A percentile compares a stretch with the other conserved stretches of the same genome.
phyloP scores from a whole-genome alignment of 2,113 vertebrate species.

The Lepidothrix coronata region DNA sequence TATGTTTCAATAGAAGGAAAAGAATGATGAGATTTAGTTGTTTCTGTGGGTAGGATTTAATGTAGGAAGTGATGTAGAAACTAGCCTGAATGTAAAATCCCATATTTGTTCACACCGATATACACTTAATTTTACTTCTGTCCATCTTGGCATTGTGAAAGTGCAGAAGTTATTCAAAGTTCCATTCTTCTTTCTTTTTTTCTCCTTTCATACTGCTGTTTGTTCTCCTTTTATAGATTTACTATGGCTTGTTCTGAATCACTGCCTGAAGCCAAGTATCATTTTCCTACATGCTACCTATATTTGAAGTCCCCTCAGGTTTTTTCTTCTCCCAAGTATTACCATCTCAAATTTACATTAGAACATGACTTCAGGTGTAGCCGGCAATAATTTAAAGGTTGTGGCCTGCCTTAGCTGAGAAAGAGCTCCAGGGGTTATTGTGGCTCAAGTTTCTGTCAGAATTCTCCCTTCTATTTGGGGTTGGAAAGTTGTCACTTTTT shows the following conservation, averaged over 20 bases:
- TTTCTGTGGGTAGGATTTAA: not conserved
- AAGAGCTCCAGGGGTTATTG: not conserved
- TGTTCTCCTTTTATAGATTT: not conserved
- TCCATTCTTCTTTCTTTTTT: not conserved
- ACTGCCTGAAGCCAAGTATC: not conserved
- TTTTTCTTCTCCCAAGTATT: not conserved
- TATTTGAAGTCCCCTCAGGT: not conserved
- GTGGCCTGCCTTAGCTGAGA: not conserved
- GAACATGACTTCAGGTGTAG: not conserved
- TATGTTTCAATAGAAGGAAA: not conserved
- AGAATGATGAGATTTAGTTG: not conserved
- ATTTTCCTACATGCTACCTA: not conserved
- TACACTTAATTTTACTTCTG: not conserved
- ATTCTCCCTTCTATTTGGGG: not conserved
- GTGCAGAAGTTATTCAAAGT: not conserved
- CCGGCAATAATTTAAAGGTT: not conserved
- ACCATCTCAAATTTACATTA: not conserved
- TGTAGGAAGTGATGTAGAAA: not conserved
- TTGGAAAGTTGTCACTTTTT: not conserved
- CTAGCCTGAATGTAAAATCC: not conserved
- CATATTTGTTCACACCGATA: not conserved
- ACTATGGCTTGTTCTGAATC: not conserved
- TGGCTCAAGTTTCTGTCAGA: not conserved
- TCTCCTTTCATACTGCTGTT: not conserved
- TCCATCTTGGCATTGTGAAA: not conserved